Percentiles rank a stretch among this genome's conserved stretches.
Evolutionary conservation across 2,888 invertebrate species (phyloP).

Genomic region (Dioctria linearis): DNA sequence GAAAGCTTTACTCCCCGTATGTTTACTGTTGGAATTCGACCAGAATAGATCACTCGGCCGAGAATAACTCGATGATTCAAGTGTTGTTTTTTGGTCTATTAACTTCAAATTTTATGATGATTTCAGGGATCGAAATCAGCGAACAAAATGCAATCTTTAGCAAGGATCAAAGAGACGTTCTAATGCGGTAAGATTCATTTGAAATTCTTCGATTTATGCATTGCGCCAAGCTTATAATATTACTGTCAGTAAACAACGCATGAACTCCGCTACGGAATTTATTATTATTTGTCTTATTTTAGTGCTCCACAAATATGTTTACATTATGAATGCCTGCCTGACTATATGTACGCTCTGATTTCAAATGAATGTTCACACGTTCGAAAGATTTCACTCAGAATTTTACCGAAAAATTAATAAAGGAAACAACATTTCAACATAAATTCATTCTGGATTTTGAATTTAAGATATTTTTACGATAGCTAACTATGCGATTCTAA

Average conservation of each 20-base stretch:
- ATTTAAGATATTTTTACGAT: too few relatives aligned
- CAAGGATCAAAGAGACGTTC: not conserved
- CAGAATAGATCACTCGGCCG: not conserved
- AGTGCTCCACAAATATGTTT: not conserved
- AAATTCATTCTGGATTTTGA: too few relatives aligned
- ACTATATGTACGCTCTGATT: too few relatives aligned
- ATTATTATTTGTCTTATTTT: not conserved
- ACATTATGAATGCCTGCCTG: not conserved
- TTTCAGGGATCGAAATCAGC: not conserved
- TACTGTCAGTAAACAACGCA: not conserved
- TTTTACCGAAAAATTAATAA: too few relatives aligned
- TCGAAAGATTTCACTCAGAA: too few relatives aligned
- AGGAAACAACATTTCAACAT: too few relatives aligned
- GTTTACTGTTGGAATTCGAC: not conserved
- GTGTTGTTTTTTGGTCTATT: not conserved
- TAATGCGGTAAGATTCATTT: not conserved
- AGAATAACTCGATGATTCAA: not conserved
- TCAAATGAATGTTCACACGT: too few relatives aligned
- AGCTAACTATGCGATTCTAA: too few relatives aligned
- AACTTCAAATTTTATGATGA: slow-evolving; percentile 4
- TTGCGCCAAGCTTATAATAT: not conserved
- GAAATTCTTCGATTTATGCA: not conserved
- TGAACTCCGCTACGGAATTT: not conserved
- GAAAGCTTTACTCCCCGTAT: not conserved
- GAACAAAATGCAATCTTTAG: not conserved